Base-by-base conservation (phyloP, 1,140 invertebrate species). In the Dermatophagoides farinae region DNA sequence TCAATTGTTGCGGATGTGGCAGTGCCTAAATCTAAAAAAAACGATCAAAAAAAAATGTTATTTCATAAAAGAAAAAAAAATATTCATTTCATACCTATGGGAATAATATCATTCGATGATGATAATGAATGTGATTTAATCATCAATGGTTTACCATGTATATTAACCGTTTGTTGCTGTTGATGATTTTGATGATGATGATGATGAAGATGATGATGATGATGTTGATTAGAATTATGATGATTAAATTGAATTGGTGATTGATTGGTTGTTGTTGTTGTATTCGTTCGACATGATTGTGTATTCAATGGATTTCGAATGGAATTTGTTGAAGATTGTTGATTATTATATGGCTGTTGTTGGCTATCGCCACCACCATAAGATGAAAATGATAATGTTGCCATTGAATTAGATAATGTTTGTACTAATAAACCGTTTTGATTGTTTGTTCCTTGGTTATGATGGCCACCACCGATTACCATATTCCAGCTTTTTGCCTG, bases 11-110 rank as follows among this genome's bases (percentile, higher is more conserved):
- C 8, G 46, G 53, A 6, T 16, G 76, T 16, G 82, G 66, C 44
- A 80, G 78, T 57, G 75, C 73, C 66, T 85, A 82, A 81, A 83
- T 69, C 14, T 70, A 71, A 69, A 57, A 60, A 43, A 5, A 18
- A 18, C 1, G 1, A 5, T 43, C 10, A 18, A 43, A 16, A 43
- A 43, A 16, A 2, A 43, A 16, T 43, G 2, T 16, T 18, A 14
- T 11, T 16, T n/a, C n/a, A n/a, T n/a, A n/a, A n/a, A n/a, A n/a
- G n/a, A n/a, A n/a, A n/a, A n/a, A n/a, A n/a, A n/a, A 43, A 16
- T 2, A 18, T 43, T 16, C 41, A 16, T 5, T 43, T 14, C 1
- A 16, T 43, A 18, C 12, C 12, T 43, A 16, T 43, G 1, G 12
- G 11, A 43, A 16, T 43, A 43, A 16, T 43, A 14, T 18, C 41